Percentiles rank a stretch among this genome's conserved stretches.
Evolutionary conservation across 2,113 vertebrate species (phyloP).

Genomic region (Vulpes lagopus): DNA sequence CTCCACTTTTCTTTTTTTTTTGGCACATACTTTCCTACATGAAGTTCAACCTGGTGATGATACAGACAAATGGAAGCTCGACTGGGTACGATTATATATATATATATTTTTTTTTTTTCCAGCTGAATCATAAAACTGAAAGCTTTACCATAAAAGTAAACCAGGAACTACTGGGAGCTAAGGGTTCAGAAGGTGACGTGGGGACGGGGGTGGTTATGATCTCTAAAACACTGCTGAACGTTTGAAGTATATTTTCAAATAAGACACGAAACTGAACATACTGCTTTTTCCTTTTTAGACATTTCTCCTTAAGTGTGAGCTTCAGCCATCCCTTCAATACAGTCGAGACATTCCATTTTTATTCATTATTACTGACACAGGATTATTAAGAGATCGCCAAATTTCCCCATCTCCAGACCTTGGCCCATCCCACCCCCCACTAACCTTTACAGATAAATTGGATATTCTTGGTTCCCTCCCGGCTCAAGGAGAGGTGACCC

Average conservation of each 20-base stretch:
- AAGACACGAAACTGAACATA: slow-evolving; percentile 56
- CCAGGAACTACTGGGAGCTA: not conserved
- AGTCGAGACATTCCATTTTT: not conserved
- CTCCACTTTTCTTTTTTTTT: slow-evolving; percentile 33
- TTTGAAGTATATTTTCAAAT: slow-evolving; percentile 79
- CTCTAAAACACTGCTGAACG: slow-evolving; percentile 56
- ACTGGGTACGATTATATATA: slow-evolving; percentile 54
- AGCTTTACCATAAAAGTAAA: slow-evolving; percentile 63
- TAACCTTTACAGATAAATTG: slow-evolving; percentile 40
- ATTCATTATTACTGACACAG: slow-evolving; percentile 64
- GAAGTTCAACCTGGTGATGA: slow-evolving; percentile 21
- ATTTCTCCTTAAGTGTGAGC: slow-evolving; percentile 45
- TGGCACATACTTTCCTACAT: slow-evolving; percentile 26
- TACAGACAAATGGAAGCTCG: slow-evolving; percentile 65
- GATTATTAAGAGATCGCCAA: not conserved
- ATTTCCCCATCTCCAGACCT: not conserved
- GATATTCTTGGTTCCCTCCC: not conserved
- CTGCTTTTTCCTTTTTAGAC: slow-evolving; percentile 33
- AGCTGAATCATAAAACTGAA: slow-evolving; percentile 71
- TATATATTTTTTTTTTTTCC: not conserved
- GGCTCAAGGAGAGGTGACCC: not conserved
- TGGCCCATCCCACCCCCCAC: not conserved
- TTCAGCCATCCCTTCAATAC: slow-evolving; percentile 21
- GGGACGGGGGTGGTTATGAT: slow-evolving; percentile 39
- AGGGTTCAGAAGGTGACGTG: slow-evolving; percentile 58